Evolutionary conservation across 2,888 invertebrate species (phyloP).

Genomic region (Margaritifera margaritifera): DNA sequence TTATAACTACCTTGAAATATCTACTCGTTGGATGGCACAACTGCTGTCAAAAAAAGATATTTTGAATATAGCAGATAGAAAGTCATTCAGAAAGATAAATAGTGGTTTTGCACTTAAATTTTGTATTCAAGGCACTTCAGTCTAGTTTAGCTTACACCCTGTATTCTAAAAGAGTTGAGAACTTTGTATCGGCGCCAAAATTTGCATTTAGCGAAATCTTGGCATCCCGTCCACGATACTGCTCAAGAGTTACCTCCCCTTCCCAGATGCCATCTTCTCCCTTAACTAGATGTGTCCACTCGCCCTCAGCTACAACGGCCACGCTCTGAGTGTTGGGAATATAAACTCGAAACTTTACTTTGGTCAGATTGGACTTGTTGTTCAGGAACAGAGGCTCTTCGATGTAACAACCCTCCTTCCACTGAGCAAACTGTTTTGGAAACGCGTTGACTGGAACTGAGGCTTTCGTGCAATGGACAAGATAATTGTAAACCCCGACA

Average conservation of each 20-base stretch:
- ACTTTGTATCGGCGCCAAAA: conserved; percentile 44
- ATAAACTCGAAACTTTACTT: conserved; percentile 42
- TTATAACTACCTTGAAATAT: too few relatives aligned
- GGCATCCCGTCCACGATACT: conserved; percentile 41
- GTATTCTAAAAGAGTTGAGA: conserved; percentile 53
- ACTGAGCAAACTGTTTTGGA: conserved; percentile 58
- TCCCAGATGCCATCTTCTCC: conserved; percentile 45
- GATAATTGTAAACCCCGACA: conserved; percentile 57
- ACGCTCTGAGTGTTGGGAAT: conserved; percentile 52
- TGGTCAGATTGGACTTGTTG: conserved; percentile 29
- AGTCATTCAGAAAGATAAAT: too few relatives aligned
- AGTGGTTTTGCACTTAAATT: too few relatives aligned
- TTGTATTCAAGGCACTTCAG: too few relatives aligned
- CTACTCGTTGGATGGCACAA: too few relatives aligned
- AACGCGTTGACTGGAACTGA: conserved; percentile 28
- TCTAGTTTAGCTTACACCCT: conserved; percentile 16
- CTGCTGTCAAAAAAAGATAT: too few relatives aligned
- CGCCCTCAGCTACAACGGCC: conserved; percentile 50
- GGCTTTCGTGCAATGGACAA: conserved; percentile 39
- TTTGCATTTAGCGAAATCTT: conserved; percentile 55
- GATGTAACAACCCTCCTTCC: conserved; percentile 58
- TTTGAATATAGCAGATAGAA: too few relatives aligned
- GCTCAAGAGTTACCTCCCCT: conserved; percentile 47
- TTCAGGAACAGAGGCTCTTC: conserved; percentile 46
- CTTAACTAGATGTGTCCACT: conserved; percentile 48